Evolutionary conservation across 2,888 invertebrate species (phyloP), one percentile per base, ranked within the genome.

Genomic region (Hirudinaria manillensis): DNA sequence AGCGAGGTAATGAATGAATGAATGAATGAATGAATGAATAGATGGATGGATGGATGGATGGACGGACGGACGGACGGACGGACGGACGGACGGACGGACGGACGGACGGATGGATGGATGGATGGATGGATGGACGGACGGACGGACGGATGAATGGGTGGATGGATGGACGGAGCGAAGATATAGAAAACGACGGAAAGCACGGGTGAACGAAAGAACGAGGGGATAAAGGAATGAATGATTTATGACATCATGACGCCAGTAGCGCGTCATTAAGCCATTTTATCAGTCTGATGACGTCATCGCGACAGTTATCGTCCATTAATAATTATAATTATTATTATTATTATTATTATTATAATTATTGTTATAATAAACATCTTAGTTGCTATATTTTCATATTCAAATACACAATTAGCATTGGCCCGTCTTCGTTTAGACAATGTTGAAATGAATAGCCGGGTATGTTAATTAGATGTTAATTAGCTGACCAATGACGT

Each of bases 401-500:
- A 36, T 36, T 36, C 3, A 10, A 3, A 36, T 36, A 36, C 36
- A n/a, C 36, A 36, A 36, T 36, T 36, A 36, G 36, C 45, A 45
- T 45, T 16, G 16, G 10, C 45, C n/a, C n/a, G n/a, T n/a, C n/a
- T n/a, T n/a, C n/a, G n/a, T 45, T 45, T 16, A 45, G 16, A 3
- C 16, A 45, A 45, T 6, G 45, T 45, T 45, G 45, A 45, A 45
- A 45, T n/a, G n/a, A n/a, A n/a, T n/a, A n/a, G n/a, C n/a, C n/a
- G n/a, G n/a, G n/a, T n/a, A n/a, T n/a, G n/a, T n/a, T n/a, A n/a
- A n/a, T n/a, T n/a, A n/a, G n/a, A 45, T 45, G 45, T 45, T 45
- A 45, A 45, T 45, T 61, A 27, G 32, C 68, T 68, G 32, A 72
- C 76, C 71, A 24, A 38, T 53, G 34, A 76, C 76, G 34, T 61